Conservation (phyloP, 2,888 invertebrate species). For the Brachylomia viminalis region DNA sequence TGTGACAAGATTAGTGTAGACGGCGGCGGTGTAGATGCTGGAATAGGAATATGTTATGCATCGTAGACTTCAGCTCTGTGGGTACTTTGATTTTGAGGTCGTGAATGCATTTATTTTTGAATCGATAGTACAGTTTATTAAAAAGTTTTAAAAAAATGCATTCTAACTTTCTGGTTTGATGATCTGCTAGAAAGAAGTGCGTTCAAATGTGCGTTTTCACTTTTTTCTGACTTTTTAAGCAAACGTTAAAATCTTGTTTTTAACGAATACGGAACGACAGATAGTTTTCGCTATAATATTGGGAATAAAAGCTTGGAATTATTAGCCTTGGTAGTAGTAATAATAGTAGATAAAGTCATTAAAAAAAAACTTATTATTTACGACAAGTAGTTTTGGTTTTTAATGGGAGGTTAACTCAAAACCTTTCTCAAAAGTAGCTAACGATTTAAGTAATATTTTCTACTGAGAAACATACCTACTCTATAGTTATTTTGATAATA, state of each 20-base stretch:
- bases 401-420: not conserved
- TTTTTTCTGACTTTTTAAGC: not conserved
- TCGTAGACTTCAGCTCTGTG: not conserved
- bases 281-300: not conserved
- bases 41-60: conserved; percentile 4
- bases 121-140: not conserved
- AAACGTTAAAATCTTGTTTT: not conserved
- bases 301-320: not conserved
- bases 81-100: not conserved
- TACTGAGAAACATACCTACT: not conserved
- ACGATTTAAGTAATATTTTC: not conserved
- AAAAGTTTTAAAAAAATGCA: not conserved
- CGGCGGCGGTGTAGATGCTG: not conserved
- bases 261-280: not conserved
- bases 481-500: not conserved
- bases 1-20: conserved; percentile 20
- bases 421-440: not conserved
- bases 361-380: not conserved
- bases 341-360: not conserved
- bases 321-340: no score
- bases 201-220: not conserved
- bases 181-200: not conserved
- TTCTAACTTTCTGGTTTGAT: not conserved
- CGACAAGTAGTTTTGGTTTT: not conserved
- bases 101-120: not conserved